These are phyloP conservation scores for Pteronura brasiliensis DNA, from an alignment of 2,113 vertebrate species.

Conservation along the genomic window DNA sequence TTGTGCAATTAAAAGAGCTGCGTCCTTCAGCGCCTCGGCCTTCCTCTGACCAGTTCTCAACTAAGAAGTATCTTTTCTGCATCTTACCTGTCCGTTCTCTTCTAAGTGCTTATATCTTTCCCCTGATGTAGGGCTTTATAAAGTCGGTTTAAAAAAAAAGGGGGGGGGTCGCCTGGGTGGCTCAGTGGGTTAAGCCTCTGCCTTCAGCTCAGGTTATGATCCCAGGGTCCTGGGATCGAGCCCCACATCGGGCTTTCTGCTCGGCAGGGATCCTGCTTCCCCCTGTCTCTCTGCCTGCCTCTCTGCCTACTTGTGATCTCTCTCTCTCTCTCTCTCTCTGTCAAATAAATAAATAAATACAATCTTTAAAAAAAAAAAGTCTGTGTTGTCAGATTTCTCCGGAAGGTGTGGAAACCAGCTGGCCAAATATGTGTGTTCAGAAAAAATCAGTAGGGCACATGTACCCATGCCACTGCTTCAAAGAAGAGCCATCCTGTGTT, in stretches of 20 bases:
- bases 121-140: not conserved
- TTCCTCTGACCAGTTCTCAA: not conserved
- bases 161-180: no score
- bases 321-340: no score
- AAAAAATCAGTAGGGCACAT: not conserved
- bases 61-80: not conserved
- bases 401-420: not conserved
- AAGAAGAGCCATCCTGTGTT: not conserved
- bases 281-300: no score
- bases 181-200: no score
- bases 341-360: no score
- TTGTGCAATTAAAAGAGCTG: constrained; percentile 14
- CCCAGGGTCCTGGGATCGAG: no score
- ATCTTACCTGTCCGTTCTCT: not conserved
- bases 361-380: no score
- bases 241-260: no score
- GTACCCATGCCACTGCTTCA: not conserved
- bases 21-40: not conserved
- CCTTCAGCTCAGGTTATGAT: no score
- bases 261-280: no score
- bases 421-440: not conserved
- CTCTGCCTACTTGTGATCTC: no score
- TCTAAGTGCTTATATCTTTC: not conserved
- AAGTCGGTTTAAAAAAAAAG: not conserved
- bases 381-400: not conserved